These are phyloP conservation scores for Balearica regulorum DNA, from an alignment of 2,797 vertebrate genomes.

Conservation along the genomic window DNA sequence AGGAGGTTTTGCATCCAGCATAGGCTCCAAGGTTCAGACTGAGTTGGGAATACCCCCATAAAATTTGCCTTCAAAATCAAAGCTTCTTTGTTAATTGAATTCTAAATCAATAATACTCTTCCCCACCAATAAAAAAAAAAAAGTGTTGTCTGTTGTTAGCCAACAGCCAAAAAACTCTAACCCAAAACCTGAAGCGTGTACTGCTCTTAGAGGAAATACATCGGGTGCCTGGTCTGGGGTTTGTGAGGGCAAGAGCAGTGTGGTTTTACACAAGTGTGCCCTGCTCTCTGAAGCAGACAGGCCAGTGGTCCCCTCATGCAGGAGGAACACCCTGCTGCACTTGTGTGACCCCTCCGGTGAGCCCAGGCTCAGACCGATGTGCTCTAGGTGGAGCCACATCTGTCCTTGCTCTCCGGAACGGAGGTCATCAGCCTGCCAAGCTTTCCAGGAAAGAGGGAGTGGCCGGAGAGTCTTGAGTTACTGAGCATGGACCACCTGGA, in stretches of 20 bases:
- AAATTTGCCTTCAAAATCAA: not conserved
- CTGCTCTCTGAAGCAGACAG: not conserved
- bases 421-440: constrained; percentile 3
- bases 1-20: not conserved
- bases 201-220: not conserved
- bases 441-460: constrained; percentile 59
- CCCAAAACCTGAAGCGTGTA: not conserved
- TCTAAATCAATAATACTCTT: not conserved
- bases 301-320: fast-evolving
- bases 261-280: not conserved
- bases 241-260: not conserved
- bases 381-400: constrained; percentile 18
- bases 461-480: not conserved
- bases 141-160: not conserved
- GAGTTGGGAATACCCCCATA: not conserved
- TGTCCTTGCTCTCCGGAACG: constrained; percentile 6
- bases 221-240: fast-evolving
- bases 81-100: not conserved
- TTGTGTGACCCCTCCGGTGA: not conserved
- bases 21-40: not conserved
- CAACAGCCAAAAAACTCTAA: not conserved
- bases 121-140: not conserved
- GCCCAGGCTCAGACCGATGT: not conserved
- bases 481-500: constrained; percentile 8
- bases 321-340: not conserved